Percentiles rank a stretch among this genome's conserved stretches.
These are phyloP conservation scores for Malacosoma neustria DNA, from an alignment of 2,888 invertebrate genomes.

Conservation along the genomic window DNA sequence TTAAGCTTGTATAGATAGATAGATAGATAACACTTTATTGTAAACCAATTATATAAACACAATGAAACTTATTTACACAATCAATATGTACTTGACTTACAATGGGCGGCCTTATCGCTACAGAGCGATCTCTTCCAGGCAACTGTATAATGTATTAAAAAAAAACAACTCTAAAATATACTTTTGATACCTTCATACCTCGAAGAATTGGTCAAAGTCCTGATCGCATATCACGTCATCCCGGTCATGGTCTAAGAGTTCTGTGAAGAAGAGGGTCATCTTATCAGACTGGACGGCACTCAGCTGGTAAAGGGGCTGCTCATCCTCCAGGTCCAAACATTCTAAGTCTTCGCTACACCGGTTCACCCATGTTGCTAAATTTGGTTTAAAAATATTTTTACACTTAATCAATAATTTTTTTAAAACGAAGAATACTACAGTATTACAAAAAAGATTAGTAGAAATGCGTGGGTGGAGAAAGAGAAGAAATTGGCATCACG, in stretches of 20 bases:
- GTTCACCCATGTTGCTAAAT: slow-evolving; percentile 84
- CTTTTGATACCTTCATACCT: slow-evolving; percentile 29
- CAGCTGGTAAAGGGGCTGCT: slow-evolving; percentile 64
- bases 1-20: no score
- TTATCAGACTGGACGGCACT: slow-evolving; percentile 80
- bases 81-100: no score
- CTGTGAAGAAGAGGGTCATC: slow-evolving; percentile 81
- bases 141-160: neutral
- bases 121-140: no score
- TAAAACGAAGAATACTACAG: no score
- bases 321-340: slow-evolving; percentile 69
- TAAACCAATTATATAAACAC: no score
- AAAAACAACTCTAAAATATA: neutral
- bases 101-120: no score
- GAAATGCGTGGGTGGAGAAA: no score
- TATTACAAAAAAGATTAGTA: no score
- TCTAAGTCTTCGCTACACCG: slow-evolving; percentile 80
- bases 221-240: slow-evolving; percentile 82
- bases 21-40: no score
- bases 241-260: slow-evolving; percentile 80
- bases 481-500: no score
- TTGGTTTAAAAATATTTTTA: slow-evolving; percentile 8
- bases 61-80: no score
- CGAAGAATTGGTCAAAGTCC: slow-evolving; percentile 80
- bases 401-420: no score